Percentiles rank a stretch among this genome's conserved stretches.
Conservation (phyloP, 2,888 invertebrate species). For the Sinopyrophorus schimmeli region DNA sequence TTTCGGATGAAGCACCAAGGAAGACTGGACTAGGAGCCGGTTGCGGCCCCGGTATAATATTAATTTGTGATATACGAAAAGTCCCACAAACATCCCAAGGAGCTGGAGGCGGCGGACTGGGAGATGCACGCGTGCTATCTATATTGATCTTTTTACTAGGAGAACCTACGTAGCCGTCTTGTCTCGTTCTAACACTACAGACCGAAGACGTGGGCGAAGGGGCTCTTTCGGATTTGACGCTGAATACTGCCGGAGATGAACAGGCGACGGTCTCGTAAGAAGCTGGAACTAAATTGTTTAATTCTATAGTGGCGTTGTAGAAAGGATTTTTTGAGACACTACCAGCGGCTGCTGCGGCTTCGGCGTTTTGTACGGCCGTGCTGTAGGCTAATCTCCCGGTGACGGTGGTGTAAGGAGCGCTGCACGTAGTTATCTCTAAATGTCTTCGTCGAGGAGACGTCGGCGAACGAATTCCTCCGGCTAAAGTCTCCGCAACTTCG, state of each 20-base stretch:
- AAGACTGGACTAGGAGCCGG: slow-evolving; percentile 54
- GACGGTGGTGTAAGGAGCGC: slow-evolving; percentile 67
- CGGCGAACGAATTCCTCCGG: slow-evolving; percentile 56
- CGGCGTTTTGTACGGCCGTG: slow-evolving; percentile 64
- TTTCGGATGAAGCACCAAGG: slow-evolving; percentile 51
- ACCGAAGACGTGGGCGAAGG: slow-evolving; percentile 66
- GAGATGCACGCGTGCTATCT: slow-evolving; percentile 41
- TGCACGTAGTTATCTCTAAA: slow-evolving; percentile 61
- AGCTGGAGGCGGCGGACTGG: slow-evolving; percentile 82
- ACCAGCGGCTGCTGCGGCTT: slow-evolving; percentile 47
- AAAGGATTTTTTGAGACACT: slow-evolving; percentile 51
- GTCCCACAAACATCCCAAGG: slow-evolving; percentile 67
- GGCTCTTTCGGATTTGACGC: slow-evolving; percentile 60
- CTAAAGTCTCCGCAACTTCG: slow-evolving; percentile 64
- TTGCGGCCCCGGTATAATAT: slow-evolving; percentile 39
- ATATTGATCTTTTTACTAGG: slow-evolving; percentile 30
- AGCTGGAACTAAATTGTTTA: slow-evolving; percentile 57
- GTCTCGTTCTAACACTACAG: slow-evolving; percentile 67
- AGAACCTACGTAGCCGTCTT: slow-evolving; percentile 63
- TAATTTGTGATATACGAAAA: slow-evolving; percentile 55
- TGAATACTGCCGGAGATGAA: slow-evolving; percentile 59
- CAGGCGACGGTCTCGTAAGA: slow-evolving; percentile 58
- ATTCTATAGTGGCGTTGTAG: slow-evolving; percentile 53
- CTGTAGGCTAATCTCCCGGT: slow-evolving; percentile 69
- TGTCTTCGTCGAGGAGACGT: slow-evolving; percentile 64